Percentiles rank a stretch among this genome's conserved stretches.
These are phyloP conservation scores for Stichopus chloronotus DNA, from an alignment of 35 echinoderm and acorn worm species.

Conservation along the genomic window DNA sequence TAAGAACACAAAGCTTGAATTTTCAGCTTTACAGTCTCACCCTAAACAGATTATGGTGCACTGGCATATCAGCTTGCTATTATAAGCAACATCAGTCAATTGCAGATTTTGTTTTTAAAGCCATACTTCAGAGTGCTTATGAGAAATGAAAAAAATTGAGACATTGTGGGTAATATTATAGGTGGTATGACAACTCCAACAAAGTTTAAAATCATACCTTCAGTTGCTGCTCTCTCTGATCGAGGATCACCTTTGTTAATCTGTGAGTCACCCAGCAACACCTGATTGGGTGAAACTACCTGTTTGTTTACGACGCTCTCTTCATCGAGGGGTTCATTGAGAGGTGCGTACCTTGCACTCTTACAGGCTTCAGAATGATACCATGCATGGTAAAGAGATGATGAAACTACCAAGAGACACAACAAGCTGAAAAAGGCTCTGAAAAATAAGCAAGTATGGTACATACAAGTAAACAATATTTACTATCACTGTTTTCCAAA, in stretches of 20 bases:
- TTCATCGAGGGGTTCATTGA: not conserved
- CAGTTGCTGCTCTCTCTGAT: not conserved
- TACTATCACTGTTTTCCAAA: too few relatives aligned
- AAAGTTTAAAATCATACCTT: not conserved
- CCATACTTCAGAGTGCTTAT: too few relatives aligned
- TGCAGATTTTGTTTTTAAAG: not conserved
- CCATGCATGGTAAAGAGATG: slow-evolving; percentile 48
- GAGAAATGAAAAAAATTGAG: too few relatives aligned
- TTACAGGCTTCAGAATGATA: slow-evolving; percentile 29
- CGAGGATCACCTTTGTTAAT: not conserved
- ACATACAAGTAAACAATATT: not conserved
- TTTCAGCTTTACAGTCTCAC: too few relatives aligned
- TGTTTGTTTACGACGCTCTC: not conserved
- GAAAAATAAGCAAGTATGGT: not conserved
- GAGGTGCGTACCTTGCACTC: not conserved
- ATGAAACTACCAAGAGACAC: slow-evolving; percentile 18
- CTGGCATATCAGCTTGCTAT: too few relatives aligned
- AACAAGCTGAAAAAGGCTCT: slow-evolving; percentile 22
- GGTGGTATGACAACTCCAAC: too few relatives aligned
- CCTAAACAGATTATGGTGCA: too few relatives aligned
- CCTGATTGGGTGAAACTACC: not conserved
- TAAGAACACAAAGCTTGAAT: too few relatives aligned
- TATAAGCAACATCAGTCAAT: not conserved
- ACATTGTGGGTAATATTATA: too few relatives aligned
- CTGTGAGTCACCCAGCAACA: not conserved